Percentiles rank a stretch among this genome's conserved stretches.
These are phyloP conservation scores for Petroica traversi DNA, from an alignment of 2,113 vertebrate genomes.

Conservation along the genomic window DNA sequence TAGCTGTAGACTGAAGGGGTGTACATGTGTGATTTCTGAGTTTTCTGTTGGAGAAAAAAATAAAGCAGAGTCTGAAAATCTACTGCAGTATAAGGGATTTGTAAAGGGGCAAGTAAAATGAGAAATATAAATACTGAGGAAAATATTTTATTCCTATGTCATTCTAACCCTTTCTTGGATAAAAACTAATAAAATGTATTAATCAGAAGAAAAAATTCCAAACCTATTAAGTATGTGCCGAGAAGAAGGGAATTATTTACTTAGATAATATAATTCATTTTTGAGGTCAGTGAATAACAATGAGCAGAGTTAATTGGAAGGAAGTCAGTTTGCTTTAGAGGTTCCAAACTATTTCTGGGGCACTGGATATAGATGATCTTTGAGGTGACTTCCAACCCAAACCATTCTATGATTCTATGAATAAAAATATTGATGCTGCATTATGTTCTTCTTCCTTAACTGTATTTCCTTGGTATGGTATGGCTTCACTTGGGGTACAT, in stretches of 20 bases:
- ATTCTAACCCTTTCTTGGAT: background rate
- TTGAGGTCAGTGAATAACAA: background rate
- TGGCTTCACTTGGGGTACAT: background rate
- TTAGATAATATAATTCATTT: background rate
- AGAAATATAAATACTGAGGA: background rate
- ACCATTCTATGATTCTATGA: background rate
- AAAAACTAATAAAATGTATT: background rate
- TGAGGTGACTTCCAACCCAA: background rate
- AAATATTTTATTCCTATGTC: background rate
- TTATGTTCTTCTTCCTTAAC: background rate
- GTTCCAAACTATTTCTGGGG: background rate
- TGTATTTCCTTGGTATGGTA: background rate
- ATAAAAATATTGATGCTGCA: background rate
- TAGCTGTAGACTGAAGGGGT: background rate
- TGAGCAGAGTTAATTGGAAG: background rate
- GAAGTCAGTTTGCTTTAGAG: background rate
- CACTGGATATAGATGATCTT: background rate
- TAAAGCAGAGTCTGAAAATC: background rate
- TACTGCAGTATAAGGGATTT: background rate
- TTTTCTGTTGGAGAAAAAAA: background rate
- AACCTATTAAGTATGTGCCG: background rate
- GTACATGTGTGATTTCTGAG: background rate
- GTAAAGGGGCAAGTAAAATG: background rate
- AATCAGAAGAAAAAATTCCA: rapidly evolving
- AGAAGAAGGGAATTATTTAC: background rate